These are phyloP conservation scores for Phrynocephalus versicolor DNA, from an alignment of 2,113 vertebrate genomes.

Conservation along the genomic window DNA sequence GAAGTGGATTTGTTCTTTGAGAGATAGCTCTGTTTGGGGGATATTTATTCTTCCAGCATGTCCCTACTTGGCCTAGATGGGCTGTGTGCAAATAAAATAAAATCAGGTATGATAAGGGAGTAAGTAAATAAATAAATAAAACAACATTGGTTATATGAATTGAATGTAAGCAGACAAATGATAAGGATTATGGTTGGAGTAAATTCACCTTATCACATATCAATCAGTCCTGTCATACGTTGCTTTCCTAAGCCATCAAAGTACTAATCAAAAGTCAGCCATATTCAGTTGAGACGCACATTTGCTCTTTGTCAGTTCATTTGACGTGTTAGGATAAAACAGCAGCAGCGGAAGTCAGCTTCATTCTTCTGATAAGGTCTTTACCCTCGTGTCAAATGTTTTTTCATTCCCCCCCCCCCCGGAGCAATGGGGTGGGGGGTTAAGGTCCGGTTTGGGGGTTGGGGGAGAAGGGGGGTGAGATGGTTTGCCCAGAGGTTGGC, in stretches of 20 bases:
- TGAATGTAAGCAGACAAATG: not conserved
- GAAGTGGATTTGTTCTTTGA: too few species aligned
- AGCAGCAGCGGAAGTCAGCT: slow-evolving; percentile 26
- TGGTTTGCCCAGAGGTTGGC: slow-evolving; percentile 93
- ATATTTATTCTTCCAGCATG: not conserved
- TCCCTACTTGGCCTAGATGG: too few species aligned
- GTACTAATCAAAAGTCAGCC: not conserved
- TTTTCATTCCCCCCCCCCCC: slow-evolving; percentile 59
- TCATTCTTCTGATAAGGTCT: slow-evolving; percentile 28
- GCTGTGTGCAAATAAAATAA: too few species aligned
- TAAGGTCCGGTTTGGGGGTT: slow-evolving; percentile 94
- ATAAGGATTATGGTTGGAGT: not conserved
- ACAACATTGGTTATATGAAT: not conserved
- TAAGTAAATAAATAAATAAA: too few species aligned
- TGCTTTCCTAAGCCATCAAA: not conserved
- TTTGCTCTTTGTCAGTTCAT: slow-evolving; percentile 32
- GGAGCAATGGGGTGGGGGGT: slow-evolving; percentile 90
- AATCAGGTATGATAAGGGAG: too few species aligned
- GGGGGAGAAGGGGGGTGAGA: slow-evolving; percentile 92
- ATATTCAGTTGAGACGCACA: slow-evolving; percentile 14
- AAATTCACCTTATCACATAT: not conserved
- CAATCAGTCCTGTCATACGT: not conserved
- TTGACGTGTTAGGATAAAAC: slow-evolving; percentile 14
- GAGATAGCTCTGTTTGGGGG: not conserved
- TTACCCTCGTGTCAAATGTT: slow-evolving; percentile 25